Evolutionary conservation across 2,113 vertebrate genomes (phyloP).

Genomic region (Perca flavescens): DNA sequence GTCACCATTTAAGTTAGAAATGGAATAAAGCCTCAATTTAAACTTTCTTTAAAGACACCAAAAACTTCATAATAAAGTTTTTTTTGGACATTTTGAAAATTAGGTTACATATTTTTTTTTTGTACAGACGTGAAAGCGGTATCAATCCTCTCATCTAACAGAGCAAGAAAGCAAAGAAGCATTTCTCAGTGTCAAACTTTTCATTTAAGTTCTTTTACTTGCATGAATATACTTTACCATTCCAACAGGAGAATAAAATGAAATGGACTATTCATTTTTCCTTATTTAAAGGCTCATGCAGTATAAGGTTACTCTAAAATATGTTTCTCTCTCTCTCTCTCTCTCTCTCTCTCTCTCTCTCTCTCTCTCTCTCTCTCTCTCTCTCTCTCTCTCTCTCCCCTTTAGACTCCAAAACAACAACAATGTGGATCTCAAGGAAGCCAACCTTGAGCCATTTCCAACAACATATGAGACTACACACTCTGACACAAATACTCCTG

Average conservation of each 20-base stretch:
- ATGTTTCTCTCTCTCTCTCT: slow-evolving; percentile 27
- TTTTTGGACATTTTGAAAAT: neutral
- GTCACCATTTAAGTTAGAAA: neutral
- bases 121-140: neutral
- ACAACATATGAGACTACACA: slow-evolving; percentile 29
- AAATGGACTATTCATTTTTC: neutral
- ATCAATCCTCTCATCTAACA: neutral
- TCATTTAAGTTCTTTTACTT: neutral
- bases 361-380: slow-evolving; percentile 14
- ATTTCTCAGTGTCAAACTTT: neutral
- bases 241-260: neutral
- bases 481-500: slow-evolving; percentile 1
- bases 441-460: slow-evolving; percentile 10
- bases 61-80: neutral
- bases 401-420: slow-evolving; percentile 70
- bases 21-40: neutral
- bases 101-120: neutral
- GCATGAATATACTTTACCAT: neutral
- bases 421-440: slow-evolving; percentile 55
- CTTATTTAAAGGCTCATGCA: neutral
- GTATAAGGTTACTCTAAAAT: neutral
- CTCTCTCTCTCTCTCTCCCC: slow-evolving; percentile 1
- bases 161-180: neutral
- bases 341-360: slow-evolving; percentile 31
- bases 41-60: neutral